phyloP scores from a whole-genome alignment of 2,888 invertebrate species.

The Cylindroiulus punctatus region DNA sequence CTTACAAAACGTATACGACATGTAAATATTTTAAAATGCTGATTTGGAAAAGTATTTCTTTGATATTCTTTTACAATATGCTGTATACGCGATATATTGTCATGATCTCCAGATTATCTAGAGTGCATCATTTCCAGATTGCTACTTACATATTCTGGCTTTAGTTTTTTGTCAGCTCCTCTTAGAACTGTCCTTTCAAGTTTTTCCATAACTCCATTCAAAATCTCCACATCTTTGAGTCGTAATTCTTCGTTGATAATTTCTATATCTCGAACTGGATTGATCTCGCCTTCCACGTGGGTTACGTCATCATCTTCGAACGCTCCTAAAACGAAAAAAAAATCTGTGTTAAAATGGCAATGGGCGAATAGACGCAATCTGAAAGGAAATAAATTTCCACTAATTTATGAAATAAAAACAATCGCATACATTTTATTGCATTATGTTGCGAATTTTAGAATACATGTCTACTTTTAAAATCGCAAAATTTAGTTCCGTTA shows the following conservation, averaged over 20 bases:
- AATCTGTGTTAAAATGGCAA: not conserved
- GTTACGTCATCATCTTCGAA: constrained; percentile 98
- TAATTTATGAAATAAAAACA: no score
- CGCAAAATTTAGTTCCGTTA: no score
- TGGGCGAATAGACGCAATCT: not conserved
- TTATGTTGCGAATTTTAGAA: no score
- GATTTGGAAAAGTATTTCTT: no score
- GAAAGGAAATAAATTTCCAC: not conserved
- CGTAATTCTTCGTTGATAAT: constrained; percentile 96
- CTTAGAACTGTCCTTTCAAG: constrained; percentile 81
- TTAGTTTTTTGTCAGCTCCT: constrained; percentile 92
- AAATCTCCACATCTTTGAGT: constrained; percentile 90
- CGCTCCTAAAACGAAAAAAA: constrained; percentile 72
- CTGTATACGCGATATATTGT: no score
- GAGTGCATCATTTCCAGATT: not conserved
- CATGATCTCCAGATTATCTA: no score
- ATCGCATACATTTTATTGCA: no score
- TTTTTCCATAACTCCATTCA: constrained; percentile 84
- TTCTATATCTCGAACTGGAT: constrained; percentile 95
- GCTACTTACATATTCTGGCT: constrained; percentile 89
- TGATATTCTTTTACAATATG: no score
- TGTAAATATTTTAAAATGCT: no score
- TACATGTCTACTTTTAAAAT: no score
- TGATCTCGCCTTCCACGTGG: constrained; percentile 98
- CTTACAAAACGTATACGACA: no score